phyloP scores from a whole-genome alignment of 2,888 invertebrate genomes.

The Caenorhabditis virilis region DNA sequence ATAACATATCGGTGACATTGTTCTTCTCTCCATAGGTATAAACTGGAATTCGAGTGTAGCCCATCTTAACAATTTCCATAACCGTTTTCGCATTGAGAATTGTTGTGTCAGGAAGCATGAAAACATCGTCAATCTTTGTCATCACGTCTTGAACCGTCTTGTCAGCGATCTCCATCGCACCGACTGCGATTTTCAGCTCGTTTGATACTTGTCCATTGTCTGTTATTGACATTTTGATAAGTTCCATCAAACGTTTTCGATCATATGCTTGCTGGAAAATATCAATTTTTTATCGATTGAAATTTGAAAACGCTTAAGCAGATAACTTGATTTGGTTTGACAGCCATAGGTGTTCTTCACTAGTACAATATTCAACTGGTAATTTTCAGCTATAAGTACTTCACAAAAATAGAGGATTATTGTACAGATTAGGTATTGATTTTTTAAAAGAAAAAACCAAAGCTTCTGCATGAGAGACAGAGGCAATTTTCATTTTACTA shows the following conservation, averaged over 20 bases:
- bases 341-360: too few species aligned
- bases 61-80: constrained; percentile 86
- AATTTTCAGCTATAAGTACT: too few species aligned
- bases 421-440: too few species aligned
- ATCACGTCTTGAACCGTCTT: constrained; percentile 94
- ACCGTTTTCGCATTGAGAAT: constrained; percentile 91
- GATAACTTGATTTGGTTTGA: too few species aligned
- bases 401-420: too few species aligned
- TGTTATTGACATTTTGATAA: constrained; percentile 74
- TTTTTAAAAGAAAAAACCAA: too few species aligned
- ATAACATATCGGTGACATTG: constrained; percentile 73
- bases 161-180: constrained; percentile 90
- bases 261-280: constrained; percentile 78
- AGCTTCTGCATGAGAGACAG: too few species aligned
- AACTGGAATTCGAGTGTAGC: constrained; percentile 83
- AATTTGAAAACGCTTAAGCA: too few species aligned
- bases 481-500: too few species aligned
- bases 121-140: constrained; percentile 93
- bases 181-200: constrained; percentile 71
- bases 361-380: too few species aligned
- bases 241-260: constrained; percentile 89
- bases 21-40: constrained; percentile 70
- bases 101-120: constrained; percentile 89
- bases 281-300: background rate
- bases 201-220: constrained; percentile 52